Evolutionary conservation across 2,888 invertebrate species (phyloP), one percentile per base, ranked within the genome.

Genomic region (Crepidodera aurea): DNA sequence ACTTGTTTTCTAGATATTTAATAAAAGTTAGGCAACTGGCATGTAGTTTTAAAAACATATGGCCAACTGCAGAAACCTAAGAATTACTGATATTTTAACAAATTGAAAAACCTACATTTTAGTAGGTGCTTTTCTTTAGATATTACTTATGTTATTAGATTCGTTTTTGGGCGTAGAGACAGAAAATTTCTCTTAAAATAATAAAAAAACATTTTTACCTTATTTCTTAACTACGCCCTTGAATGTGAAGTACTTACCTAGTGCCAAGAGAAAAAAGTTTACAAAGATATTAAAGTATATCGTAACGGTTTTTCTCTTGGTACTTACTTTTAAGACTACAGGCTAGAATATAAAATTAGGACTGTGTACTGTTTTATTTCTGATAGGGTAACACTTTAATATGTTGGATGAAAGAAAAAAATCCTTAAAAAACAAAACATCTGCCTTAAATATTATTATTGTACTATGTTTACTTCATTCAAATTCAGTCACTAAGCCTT

Each of bases 51-150:
- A 39, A 39, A 16, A 42, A 42, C 13, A 22, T 15, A 57, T 54
- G 64, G 64, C 59, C 57, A 60, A 34, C 62, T 64, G 57, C 62
- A 60, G 25, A 51, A 59, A 53, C 46, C 53, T 58, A 34, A 42
- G 48, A 59, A 57, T 57, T 54, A 59, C 64, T 42, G 8, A 22
- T 44, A 54, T 54, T 50, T 57, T 39, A 56, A 51, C 44, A 51
- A 34, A 50, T 19, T 27, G 27, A 48, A 19, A n/a, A 37, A 22
- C 55, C 64, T 64, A 64, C 64, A 61, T 64, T 64, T 50, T 64
- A 53, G 61, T 64, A 61, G 61, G 64, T 54, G 22, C 29, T 64
- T 60, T 42, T 46, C 48, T 57, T 57, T 42, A 55, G 51, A 48
- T 48, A 54, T 56, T 61, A 50, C 27, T 42, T 37, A 48, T 46